Evolutionary conservation across 2,888 invertebrate species (phyloP).

Genomic region (Hylaea fasciaria): DNA sequence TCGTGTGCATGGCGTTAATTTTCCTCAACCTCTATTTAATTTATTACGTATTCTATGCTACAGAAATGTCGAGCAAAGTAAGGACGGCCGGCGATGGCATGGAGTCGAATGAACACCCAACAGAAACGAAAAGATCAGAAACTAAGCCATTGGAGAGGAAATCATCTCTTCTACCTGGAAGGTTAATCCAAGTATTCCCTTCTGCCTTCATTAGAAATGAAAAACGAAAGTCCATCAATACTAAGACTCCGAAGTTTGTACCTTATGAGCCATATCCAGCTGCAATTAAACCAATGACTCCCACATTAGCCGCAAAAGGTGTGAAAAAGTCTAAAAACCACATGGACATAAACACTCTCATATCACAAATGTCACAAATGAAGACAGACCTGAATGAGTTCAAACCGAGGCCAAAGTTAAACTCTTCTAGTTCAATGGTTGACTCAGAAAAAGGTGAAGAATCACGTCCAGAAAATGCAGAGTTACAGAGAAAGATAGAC

Average conservation of each 20-base stretch:
- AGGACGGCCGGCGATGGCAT: slow-evolving; percentile 92
- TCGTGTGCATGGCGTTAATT: slow-evolving; percentile 12
- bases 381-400: slow-evolving; percentile 87
- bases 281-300: slow-evolving; percentile 91
- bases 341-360: slow-evolving; percentile 87
- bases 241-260: slow-evolving; percentile 92
- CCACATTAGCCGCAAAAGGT: slow-evolving; percentile 73
- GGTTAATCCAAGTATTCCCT: slow-evolving; percentile 77
- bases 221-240: slow-evolving; percentile 81
- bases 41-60: slow-evolving; percentile 10
- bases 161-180: slow-evolving; percentile 56
- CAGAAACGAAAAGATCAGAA: slow-evolving; percentile 54
- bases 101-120: slow-evolving; percentile 84
- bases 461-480: slow-evolving; percentile 71
- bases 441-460: slow-evolving; percentile 49
- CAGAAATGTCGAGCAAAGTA: slow-evolving; percentile 75
- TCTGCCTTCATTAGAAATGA: slow-evolving; percentile 86
- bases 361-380: slow-evolving; percentile 89
- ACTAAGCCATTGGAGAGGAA: slow-evolving; percentile 49
- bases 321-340: slow-evolving; percentile 82
- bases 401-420: slow-evolving; percentile 76
- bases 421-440: slow-evolving; percentile 55
- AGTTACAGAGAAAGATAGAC: slow-evolving; percentile 86
- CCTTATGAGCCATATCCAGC: slow-evolving; percentile 96
- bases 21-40: background rate